Evolutionary conservation across 92 coral and sea anemone genomes (phyloP).

Genomic region (Parazoanthus darwini): DNA sequence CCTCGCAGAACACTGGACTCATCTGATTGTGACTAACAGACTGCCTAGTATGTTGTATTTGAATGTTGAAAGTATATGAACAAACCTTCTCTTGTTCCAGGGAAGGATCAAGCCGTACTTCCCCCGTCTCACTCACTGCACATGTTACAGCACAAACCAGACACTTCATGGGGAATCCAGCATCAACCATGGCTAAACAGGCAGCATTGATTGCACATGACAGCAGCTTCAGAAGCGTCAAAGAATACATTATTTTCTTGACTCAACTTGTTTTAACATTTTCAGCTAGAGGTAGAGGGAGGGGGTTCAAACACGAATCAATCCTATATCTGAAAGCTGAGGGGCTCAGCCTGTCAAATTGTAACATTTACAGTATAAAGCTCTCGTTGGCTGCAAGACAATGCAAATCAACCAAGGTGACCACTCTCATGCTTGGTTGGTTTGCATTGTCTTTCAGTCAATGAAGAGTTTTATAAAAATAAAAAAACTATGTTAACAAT

Average conservation of each 20-base stretch:
- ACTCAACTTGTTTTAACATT: background rate
- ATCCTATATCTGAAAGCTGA: too few relatives aligned
- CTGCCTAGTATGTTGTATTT: background rate
- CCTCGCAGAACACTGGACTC: background rate
- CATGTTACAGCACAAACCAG: constrained; percentile 81
- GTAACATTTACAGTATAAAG: too few relatives aligned
- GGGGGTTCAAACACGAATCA: too few relatives aligned
- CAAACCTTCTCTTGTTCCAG: constrained; percentile 82
- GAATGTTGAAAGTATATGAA: background rate
- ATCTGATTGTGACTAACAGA: background rate
- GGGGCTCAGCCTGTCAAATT: too few relatives aligned
- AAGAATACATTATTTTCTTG: background rate
- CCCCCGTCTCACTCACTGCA: constrained; percentile 62
- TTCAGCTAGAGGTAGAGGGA: too few relatives aligned
- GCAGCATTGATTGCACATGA: constrained; percentile 95
- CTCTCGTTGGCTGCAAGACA: too few relatives aligned
- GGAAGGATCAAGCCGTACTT: constrained; percentile 81
- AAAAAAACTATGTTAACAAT: too few relatives aligned
- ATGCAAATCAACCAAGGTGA: too few relatives aligned
- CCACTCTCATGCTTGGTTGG: too few relatives aligned
- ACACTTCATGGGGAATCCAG: constrained; percentile 95
- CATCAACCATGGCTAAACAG: constrained; percentile 94
- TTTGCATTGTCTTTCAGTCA: too few relatives aligned
- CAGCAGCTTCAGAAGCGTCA: constrained; percentile 59
- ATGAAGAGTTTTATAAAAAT: too few relatives aligned